Conservation (phyloP, 2,113 vertebrate species). For the Rhabdomys dilectus region DNA sequence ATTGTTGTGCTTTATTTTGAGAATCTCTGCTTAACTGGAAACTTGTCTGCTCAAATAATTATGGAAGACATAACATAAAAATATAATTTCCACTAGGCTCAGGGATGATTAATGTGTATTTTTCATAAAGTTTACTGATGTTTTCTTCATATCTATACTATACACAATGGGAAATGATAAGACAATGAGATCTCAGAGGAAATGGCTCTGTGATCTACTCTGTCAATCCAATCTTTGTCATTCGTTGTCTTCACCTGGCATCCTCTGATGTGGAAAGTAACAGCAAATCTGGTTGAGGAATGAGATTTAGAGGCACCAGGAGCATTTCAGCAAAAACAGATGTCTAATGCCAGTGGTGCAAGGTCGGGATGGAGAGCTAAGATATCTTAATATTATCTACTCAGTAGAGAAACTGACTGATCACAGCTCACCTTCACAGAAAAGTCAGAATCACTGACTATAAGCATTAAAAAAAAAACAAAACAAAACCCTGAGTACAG, state of each 20-base stretch:
- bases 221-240: not conserved
- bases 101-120: not conserved
- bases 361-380: not conserved
- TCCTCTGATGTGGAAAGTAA: not conserved
- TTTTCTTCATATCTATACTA: not conserved
- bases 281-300: not conserved
- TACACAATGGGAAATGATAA: not conserved
- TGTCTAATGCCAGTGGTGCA: not conserved
- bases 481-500: not conserved
- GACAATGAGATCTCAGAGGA: not conserved
- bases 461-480: not conserved
- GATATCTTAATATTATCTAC: not conserved
- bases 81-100: not conserved
- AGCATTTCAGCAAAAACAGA: not conserved
- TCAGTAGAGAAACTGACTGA: not conserved
- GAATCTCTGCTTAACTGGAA: not conserved
- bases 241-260: no score
- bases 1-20: not conserved
- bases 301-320: not conserved
- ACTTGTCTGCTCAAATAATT: not conserved
- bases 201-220: not conserved
- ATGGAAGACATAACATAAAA: not conserved
- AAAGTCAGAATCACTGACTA: slow-evolving; percentile 1
- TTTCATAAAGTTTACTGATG: not conserved
- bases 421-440: not conserved